Evolutionary conservation across 2,797 vertebrate species (phyloP).

Genomic region (Squalus acanthias): DNA sequence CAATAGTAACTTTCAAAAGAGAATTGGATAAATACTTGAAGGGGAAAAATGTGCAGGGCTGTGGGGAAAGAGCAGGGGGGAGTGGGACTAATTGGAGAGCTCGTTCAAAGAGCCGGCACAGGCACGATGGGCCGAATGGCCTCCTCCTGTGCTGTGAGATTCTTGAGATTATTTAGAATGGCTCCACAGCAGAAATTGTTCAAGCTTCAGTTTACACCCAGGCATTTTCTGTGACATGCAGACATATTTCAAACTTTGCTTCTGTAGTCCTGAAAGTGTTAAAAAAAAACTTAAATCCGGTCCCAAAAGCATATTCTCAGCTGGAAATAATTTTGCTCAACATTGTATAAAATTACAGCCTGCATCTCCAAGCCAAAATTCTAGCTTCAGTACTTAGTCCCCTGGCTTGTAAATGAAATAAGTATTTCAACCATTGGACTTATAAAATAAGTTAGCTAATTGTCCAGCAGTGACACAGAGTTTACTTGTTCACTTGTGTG

Average conservation of each 20-base stretch:
- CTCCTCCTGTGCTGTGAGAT: background rate
- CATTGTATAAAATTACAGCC: background rate
- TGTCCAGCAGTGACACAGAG: background rate
- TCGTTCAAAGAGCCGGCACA: background rate
- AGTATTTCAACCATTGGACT: background rate
- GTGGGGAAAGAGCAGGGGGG: background rate
- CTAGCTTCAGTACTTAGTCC: background rate
- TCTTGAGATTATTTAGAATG: background rate
- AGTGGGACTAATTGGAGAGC: background rate
- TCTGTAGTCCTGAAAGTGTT: background rate
- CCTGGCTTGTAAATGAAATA: background rate
- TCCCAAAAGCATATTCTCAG: constrained; percentile 4
- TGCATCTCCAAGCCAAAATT: no score
- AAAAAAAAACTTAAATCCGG: background rate
- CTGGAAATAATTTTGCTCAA: background rate
- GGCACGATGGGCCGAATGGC: background rate
- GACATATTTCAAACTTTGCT: background rate
- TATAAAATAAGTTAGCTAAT: constrained; percentile 4
- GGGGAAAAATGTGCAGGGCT: background rate
- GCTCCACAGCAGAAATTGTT: background rate
- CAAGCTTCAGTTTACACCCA: background rate
- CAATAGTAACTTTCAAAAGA: background rate
- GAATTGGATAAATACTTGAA: background rate
- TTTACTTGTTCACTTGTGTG: background rate
- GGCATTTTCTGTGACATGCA: background rate